Conservation (phyloP, 30 jellyfish, hydroid and myxozoan species). For the Phacellophora camtschatica region DNA sequence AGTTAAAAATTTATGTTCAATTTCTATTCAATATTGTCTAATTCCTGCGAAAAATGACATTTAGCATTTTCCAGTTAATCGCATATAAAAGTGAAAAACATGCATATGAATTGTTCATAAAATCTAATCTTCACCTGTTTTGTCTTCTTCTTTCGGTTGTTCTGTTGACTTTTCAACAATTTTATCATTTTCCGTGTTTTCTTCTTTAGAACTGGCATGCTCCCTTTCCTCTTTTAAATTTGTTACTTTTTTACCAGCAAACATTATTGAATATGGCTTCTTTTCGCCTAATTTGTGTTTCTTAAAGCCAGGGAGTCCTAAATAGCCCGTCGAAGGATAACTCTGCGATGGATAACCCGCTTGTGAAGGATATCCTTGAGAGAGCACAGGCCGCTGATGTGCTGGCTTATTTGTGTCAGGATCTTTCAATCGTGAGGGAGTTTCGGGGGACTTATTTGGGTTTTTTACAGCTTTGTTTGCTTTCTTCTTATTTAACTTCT, state of each 20-base stretch:
- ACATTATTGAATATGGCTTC: conserved; percentile 28
- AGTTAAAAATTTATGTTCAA: too few species aligned
- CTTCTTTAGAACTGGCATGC: background rate
- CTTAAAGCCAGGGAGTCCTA: conserved; percentile 32
- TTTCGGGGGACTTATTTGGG: conserved; percentile 16
- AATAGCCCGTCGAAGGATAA: conserved; percentile 8
- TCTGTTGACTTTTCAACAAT: background rate
- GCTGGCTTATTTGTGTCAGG: conserved; percentile 29
- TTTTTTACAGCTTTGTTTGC: background rate
- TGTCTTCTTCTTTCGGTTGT: background rate
- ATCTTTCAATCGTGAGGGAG: conserved; percentile 21
- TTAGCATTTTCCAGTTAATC: too few species aligned
- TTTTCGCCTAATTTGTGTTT: conserved; percentile 41
- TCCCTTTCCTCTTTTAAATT: conserved; percentile 9
- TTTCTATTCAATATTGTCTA: too few species aligned
- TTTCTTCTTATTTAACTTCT: conserved; percentile 18
- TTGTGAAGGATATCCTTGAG: too few species aligned
- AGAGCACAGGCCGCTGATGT: too few species aligned
- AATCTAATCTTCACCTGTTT: background rate
- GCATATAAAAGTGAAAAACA: too few species aligned
- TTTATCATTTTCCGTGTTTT: conserved; percentile 4
- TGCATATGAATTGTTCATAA: too few species aligned
- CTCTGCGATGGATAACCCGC: background rate
- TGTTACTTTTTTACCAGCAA: conserved; percentile 53
- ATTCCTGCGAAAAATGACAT: too few species aligned